phyloP scores from a whole-genome alignment of 2,113 vertebrate species.

The Xenopus borealis region DNA sequence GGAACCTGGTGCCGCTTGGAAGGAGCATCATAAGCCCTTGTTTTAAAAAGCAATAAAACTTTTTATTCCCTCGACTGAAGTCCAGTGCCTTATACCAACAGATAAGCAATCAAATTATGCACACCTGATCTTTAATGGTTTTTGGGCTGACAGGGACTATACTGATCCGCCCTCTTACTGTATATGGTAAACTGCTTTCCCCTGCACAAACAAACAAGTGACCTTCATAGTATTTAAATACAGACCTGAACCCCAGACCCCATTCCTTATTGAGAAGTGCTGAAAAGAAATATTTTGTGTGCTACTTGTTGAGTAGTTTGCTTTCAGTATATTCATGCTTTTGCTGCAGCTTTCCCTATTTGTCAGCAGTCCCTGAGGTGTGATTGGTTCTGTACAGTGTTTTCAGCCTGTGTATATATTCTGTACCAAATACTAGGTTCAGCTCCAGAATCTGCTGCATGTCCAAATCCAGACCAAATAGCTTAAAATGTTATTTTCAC shows the following conservation, averaged over 20 bases:
- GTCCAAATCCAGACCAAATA: neutral
- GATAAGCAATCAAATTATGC: neutral
- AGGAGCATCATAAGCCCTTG: neutral
- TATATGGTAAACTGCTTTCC: neutral
- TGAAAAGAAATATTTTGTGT: too few species aligned
- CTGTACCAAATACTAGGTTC: neutral
- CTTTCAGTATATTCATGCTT: neutral
- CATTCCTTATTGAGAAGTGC: neutral
- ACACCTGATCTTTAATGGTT: neutral
- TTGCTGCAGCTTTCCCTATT: neutral
- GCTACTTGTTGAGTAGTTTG: too few species aligned
- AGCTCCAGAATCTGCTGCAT: neutral
- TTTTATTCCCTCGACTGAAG: neutral
- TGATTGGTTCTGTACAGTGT: neutral
- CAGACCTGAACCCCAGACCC: neutral
- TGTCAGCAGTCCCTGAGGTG: neutral
- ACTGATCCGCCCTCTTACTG: neutral
- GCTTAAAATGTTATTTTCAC: neutral
- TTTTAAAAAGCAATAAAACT: neutral
- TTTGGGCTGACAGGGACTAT: neutral
- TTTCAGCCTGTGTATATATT: neutral
- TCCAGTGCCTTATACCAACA: constrained; percentile 19
- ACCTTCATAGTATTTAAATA: neutral
- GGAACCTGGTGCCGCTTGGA: neutral
- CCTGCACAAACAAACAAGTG: constrained; percentile 15